Conservation (phyloP, 2,113 vertebrate species). For the Pagrus major region DNA sequence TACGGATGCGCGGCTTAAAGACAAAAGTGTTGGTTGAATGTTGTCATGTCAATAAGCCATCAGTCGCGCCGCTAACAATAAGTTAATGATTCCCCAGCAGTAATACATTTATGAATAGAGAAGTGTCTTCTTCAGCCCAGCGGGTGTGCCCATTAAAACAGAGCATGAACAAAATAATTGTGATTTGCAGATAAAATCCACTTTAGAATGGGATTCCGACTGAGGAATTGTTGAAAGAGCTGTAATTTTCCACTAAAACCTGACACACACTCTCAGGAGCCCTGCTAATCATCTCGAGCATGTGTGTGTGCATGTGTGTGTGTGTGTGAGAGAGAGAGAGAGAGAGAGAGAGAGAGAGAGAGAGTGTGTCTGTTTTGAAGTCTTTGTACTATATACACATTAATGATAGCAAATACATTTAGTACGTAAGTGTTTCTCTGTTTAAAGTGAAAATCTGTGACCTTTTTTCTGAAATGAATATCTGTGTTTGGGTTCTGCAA, state of each 20-base stretch:
- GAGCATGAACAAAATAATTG: constrained; percentile 88
- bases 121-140: constrained; percentile 84
- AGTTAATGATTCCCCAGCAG: constrained; percentile 86
- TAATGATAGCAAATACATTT: constrained; percentile 34
- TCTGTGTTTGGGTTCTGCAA: neutral
- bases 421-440: neutral
- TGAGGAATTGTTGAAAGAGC: constrained; percentile 86
- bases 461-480: neutral
- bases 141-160: constrained; percentile 85
- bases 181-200: constrained; percentile 87
- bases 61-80: constrained; percentile 81
- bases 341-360: neutral
- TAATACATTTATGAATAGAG: constrained; percentile 87
- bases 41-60: constrained; percentile 83
- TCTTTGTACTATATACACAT: constrained; percentile 32
- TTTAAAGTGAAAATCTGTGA: neutral
- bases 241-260: constrained; percentile 88
- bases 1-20: constrained; percentile 69
- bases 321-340: constrained; percentile 8
- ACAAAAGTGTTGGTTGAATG: constrained; percentile 76
- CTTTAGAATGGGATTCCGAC: constrained; percentile 82
- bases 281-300: constrained; percentile 64
- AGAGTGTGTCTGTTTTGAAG: constrained; percentile 13
- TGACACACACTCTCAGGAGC: constrained; percentile 79
- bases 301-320: constrained; percentile 53